Percentiles rank a stretch among this genome's conserved stretches.
phyloP scores from a whole-genome alignment of 2,113 vertebrate genomes.

The Cyrtonyx montezumae region DNA sequence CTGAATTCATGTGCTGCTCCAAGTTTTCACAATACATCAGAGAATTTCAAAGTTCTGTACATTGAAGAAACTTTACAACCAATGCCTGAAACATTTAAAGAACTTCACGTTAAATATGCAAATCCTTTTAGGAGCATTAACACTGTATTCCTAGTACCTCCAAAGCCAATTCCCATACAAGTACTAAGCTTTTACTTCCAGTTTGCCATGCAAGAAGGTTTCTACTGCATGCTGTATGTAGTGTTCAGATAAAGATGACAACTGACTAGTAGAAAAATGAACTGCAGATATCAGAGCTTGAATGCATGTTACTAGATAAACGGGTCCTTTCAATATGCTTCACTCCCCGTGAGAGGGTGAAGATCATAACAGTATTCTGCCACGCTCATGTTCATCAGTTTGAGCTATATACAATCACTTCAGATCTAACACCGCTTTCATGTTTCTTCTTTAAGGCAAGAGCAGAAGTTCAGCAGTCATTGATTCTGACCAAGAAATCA shows the following conservation, averaged over 20 bases:
- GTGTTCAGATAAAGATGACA: neutral
- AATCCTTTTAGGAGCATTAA: neutral
- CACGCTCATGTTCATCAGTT: neutral
- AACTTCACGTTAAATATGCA: neutral
- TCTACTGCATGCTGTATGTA: neutral
- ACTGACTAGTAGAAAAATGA: neutral
- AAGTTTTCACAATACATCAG: neutral
- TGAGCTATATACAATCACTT: neutral
- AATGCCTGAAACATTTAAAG: neutral
- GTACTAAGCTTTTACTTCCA: neutral
- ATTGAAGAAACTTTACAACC: neutral
- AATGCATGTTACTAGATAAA: neutral
- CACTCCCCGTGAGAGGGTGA: neutral
- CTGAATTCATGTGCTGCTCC: neutral
- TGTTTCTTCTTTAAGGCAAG: neutral
- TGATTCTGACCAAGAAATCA: neutral
- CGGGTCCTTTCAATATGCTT: neutral
- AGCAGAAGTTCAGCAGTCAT: neutral
- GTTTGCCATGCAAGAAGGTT: neutral
- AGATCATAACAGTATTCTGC: neutral
- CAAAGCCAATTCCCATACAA: neutral
- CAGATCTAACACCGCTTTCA: neutral
- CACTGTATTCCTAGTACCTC: neutral
- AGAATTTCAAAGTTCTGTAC: neutral
- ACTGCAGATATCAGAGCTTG: neutral